Evolutionary conservation across 2,797 vertebrate genomes (phyloP).

Genomic region (Gymnocypris eckloni): DNA sequence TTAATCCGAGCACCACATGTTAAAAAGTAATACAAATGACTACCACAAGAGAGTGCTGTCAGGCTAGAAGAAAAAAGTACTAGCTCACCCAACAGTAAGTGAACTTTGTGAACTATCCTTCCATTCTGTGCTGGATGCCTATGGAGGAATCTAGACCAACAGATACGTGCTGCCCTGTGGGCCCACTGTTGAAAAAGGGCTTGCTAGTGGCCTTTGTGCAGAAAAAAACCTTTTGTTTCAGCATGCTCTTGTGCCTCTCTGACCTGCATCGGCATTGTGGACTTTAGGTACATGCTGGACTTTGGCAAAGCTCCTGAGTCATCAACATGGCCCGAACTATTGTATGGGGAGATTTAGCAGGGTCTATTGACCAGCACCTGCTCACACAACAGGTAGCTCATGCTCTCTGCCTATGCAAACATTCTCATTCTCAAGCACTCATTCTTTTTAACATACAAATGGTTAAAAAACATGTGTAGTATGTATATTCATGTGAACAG

Average conservation of each 20-base stretch:
- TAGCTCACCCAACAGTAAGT: constrained; percentile 12
- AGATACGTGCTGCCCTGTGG: constrained; percentile 65
- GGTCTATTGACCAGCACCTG: constrained; percentile 59
- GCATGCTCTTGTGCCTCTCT: constrained; percentile 48
- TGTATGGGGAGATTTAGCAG: constrained; percentile 71
- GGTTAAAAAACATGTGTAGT: constrained; percentile 12
- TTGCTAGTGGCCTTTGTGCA: constrained; percentile 69
- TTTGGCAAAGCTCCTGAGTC: constrained; percentile 73
- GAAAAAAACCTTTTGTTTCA: constrained; percentile 66
- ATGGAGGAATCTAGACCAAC: constrained; percentile 59
- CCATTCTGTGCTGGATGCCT: constrained; percentile 18
- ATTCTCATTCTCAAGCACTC: constrained; percentile 8
- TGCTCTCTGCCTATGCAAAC: constrained; percentile 15
- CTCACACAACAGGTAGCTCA: constrained; percentile 32
- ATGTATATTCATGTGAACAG: constrained; percentile 17
- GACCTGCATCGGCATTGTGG: constrained; percentile 72
- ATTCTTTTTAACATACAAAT: constrained; percentile 16
- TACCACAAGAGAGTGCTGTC: constrained; percentile 61
- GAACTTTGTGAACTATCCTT: constrained; percentile 44
- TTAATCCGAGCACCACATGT: background rate
- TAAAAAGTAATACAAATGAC: background rate
- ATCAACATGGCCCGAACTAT: constrained; percentile 68
- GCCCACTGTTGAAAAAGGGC: constrained; percentile 64
- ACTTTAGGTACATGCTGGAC: constrained; percentile 64
- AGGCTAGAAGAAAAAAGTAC: constrained; percentile 29